These are phyloP conservation scores for Ceratina japonica DNA, from an alignment of 1,140 invertebrate species.

Conservation along the genomic window DNA sequence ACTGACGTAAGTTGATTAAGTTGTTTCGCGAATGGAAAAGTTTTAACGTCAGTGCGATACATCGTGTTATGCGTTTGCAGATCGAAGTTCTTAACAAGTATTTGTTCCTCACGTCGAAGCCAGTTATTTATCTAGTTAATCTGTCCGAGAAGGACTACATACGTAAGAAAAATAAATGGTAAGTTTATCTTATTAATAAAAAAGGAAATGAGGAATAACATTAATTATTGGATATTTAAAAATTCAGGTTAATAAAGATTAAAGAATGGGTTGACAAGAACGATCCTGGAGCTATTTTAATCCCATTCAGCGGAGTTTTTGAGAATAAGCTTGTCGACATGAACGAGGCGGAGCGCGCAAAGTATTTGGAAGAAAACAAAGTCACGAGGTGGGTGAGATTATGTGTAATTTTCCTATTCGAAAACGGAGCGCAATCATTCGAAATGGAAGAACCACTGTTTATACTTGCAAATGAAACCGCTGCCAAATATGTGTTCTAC, in stretches of 20 bases:
- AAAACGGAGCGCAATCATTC: not conserved
- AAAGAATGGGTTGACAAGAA: conserved; percentile 99
- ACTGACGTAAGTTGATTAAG: conserved; percentile 88
- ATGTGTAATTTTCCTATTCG: conserved; percentile 8
- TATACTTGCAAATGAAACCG: conserved; percentile 50
- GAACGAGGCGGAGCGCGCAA: conserved; percentile 87
- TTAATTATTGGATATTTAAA: not conserved
- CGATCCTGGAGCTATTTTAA: conserved; percentile 94
- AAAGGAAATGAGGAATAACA: not conserved
- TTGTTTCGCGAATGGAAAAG: not conserved
- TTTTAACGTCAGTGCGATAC: not conserved
- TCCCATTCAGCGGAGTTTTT: conserved; percentile 96
- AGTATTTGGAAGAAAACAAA: conserved; percentile 89
- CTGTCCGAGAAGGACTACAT: conserved; percentile 99
- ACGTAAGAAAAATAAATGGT: conserved; percentile 99
- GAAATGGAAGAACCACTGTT: not conserved
- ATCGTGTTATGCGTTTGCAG: conserved; percentile 80
- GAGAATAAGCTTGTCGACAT: conserved; percentile 94
- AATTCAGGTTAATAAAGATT: conserved; percentile 94
- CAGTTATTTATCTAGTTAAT: conserved; percentile 98
- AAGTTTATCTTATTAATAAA: conserved; percentile 55
- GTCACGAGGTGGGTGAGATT: conserved; percentile 84
- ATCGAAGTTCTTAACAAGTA: conserved; percentile 98
- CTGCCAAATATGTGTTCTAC: not conserved
- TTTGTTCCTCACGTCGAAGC: conserved; percentile 98